Base-by-base conservation (phyloP, 2,113 vertebrate species). In the Gnathonemus echidnorhynchus region DNA sequence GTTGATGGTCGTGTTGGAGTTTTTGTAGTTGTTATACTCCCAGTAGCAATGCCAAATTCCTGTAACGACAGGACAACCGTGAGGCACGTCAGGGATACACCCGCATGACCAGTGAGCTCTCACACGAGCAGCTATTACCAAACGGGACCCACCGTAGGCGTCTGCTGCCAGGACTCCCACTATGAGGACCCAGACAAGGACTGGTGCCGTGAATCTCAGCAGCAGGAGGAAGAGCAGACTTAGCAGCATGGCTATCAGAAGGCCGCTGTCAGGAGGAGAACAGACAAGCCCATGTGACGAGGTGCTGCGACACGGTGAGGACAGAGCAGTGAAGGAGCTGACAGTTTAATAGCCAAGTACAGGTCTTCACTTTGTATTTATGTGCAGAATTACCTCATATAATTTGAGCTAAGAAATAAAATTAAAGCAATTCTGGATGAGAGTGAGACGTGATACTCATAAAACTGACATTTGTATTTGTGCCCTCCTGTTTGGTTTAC, bases 31-130 rank as follows among this genome's bases (percentile, higher is more conserved):
- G 0, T 77, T 88, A 24, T 98, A 98, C 93, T 98, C 97, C 90
- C 93, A 94, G 93, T 96, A 96, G 91, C 97, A 97, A 95, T 98
- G 97, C 95, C 96, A 98, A 88, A 98, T 98, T 2, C 97, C 97
- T 97, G 92, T 52, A 35, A 5, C 87, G 24, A 27, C 35, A 87
- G 89, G 87, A 53, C 19, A 56, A 31, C 5, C 87, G 42, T 21
- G 15, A 13, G n/a, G 49, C 80, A 48, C n/a, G 5, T 42, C 3
- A 85, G 19, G 13, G n/a, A 58, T 11, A 3, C 31, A 62, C 24
- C 11, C 7, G 24, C 48, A 56, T n/a, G 45, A 15, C 48, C 24
- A 9, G 50, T 39, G 49, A 39, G 4, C 1, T 0, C 5, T 10
- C 15, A 46, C 49, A 53, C 50, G 1, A 13, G 45, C n/a, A 3